Evolutionary conservation across 2,113 vertebrate genomes (phyloP).

Genomic region (Syngnathus floridae): DNA sequence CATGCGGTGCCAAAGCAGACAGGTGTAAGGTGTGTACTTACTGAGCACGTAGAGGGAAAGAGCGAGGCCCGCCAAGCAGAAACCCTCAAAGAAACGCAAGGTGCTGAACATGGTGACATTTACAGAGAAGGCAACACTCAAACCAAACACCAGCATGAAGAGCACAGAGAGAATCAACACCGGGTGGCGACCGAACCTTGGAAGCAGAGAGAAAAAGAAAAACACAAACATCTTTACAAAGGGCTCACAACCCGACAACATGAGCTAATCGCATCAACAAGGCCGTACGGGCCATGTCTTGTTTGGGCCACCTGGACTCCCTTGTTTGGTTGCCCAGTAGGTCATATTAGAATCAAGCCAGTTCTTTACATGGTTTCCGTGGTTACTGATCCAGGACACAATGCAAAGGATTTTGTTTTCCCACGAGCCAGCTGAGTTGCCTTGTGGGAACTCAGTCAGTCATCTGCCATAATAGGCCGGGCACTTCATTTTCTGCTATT

Average conservation of each 20-base stretch:
- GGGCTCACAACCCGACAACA: conserved; percentile 1
- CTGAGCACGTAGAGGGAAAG: conserved; percentile 88
- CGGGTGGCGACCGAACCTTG: conserved; percentile 63
- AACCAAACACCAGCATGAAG: conserved; percentile 89
- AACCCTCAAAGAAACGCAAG: conserved; percentile 97
- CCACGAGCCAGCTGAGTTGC: conserved; percentile 27
- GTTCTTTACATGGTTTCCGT: conserved; percentile 52
- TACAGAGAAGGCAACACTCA: conserved; percentile 89
- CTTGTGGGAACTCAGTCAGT: background rate
- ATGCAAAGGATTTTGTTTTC: conserved; percentile 40
- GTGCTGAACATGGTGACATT: conserved; percentile 98
- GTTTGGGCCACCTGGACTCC: conserved; percentile 10
- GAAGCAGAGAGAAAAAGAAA: conserved; percentile 16
- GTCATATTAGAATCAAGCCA: conserved; percentile 34
- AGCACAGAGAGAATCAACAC: conserved; percentile 85
- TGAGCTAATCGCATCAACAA: conserved; percentile 11
- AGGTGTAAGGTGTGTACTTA: conserved; percentile 70
- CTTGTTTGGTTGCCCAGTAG: conserved; percentile 29
- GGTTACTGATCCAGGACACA: conserved; percentile 48
- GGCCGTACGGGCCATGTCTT: background rate
- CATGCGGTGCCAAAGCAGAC: conserved; percentile 8
- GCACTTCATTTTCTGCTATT: background rate
- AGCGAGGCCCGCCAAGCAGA: conserved; percentile 92
- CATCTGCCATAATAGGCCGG: background rate
- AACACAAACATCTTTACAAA: conserved; percentile 11